These are phyloP conservation scores for Symphodus melops DNA, from an alignment of 2,113 vertebrate genomes.

Conservation along the genomic window DNA sequence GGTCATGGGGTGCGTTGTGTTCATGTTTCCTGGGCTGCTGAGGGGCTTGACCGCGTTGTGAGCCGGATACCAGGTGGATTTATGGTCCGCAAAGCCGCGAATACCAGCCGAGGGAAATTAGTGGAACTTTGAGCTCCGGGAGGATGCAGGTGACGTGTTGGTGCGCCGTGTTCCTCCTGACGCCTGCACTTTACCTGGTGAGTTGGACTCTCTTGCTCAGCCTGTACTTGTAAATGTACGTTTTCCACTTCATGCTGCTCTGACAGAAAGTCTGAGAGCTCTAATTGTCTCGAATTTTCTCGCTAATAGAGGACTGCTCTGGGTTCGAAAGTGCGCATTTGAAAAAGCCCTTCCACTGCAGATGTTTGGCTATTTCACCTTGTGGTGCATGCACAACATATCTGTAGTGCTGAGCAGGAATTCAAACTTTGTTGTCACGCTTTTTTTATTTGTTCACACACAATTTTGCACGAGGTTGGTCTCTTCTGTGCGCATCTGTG, in stretches of 20 bases:
- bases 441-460: not conserved
- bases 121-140: slow-evolving; percentile 92
- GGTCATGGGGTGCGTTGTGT: slow-evolving; percentile 91
- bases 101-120: slow-evolving; percentile 86
- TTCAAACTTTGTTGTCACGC: not conserved
- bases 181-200: slow-evolving; percentile 92
- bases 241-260: not conserved
- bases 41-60: slow-evolving; percentile 86
- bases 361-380: not conserved
- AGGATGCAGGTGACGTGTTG: slow-evolving; percentile 95
- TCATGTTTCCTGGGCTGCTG: slow-evolving; percentile 88
- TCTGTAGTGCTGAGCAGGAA: not conserved
- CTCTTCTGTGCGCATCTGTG: not conserved
- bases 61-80: slow-evolving; percentile 92
- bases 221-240: not conserved
- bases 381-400: not conserved
- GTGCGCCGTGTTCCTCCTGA: slow-evolving; percentile 93
- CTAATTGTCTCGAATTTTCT: not conserved
- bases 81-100: slow-evolving; percentile 91
- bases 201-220: slow-evolving; percentile 74
- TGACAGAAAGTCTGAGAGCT: not conserved
- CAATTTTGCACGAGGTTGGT: not conserved
- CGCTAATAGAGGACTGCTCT: not conserved
- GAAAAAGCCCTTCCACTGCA: not conserved
- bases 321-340: not conserved